Evolutionary conservation across 2,888 invertebrate species (phyloP).

Genomic region (Thalpophila matura): DNA sequence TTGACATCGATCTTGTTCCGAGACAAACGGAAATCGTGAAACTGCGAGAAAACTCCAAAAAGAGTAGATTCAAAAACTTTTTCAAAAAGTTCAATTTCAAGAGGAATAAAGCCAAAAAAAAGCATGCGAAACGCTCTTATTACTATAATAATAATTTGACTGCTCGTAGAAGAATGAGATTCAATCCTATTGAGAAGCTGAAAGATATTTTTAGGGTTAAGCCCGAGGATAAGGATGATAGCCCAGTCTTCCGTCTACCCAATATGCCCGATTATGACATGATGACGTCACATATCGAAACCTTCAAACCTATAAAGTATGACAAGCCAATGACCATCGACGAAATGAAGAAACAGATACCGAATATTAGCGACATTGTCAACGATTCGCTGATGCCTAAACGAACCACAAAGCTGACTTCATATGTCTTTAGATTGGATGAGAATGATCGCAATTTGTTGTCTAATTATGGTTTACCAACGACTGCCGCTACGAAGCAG

Average conservation of each 20-base stretch:
- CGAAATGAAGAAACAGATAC: conserved; percentile 71
- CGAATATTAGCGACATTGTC: conserved; percentile 68
- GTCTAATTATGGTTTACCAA: background rate
- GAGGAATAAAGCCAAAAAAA: conserved; percentile 48
- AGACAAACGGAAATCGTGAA: conserved; percentile 69
- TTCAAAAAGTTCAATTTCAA: conserved; percentile 66
- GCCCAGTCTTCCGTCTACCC: conserved; percentile 7
- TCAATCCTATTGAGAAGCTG: conserved; percentile 73
- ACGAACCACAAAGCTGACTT: background rate
- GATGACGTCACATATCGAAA: conserved; percentile 55
- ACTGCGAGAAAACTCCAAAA: conserved; percentile 55
- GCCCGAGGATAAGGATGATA: conserved; percentile 30
- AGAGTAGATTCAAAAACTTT: conserved; percentile 61
- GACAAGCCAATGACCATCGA: conserved; percentile 60
- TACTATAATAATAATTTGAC: background rate
- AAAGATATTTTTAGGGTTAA: conserved; percentile 68
- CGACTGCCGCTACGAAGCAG: background rate
- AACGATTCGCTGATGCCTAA: background rate
- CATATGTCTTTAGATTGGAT: conserved; percentile 17
- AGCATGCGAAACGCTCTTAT: conserved; percentile 41
- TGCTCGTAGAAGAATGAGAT: conserved; percentile 64
- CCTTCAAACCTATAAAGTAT: conserved; percentile 64
- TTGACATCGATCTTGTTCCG: conserved; percentile 69
- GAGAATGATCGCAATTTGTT: conserved; percentile 32
- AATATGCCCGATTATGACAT: conserved; percentile 66